A percentile compares a stretch with the other conserved stretches of the same genome.
Conservation (phyloP, 2,113 vertebrate genomes). For the Salvelinus fontinalis region DNA sequence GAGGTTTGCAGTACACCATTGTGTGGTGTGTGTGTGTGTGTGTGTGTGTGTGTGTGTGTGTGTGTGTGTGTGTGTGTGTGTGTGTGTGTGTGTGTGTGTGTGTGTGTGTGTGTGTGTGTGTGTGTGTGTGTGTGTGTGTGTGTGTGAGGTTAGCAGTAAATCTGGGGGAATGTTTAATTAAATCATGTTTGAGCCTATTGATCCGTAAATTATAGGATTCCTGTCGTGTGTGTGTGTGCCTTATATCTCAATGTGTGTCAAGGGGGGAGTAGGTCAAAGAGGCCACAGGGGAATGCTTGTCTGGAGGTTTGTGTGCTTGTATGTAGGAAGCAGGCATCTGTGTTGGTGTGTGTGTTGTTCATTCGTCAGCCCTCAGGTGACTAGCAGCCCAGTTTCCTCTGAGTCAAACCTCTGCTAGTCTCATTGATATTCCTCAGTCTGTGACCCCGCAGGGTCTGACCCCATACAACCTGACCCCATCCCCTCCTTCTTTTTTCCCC, state of each 20-base stretch:
- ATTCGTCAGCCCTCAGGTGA: constrained; percentile 36
- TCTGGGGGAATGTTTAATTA: constrained; percentile 41
- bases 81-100: background rate
- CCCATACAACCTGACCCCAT: constrained; percentile 3
- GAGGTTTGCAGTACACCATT: background rate
- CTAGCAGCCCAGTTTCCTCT: constrained; percentile 34
- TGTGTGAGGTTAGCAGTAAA: background rate
- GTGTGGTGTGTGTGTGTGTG: background rate
- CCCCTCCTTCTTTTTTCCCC: background rate
- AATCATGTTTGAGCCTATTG: constrained; percentile 39
- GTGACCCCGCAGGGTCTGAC: constrained; percentile 44
- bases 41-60: background rate
- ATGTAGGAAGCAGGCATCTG: constrained; percentile 10
- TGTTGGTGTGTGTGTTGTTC: constrained; percentile 9
- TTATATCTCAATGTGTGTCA: constrained; percentile 20
- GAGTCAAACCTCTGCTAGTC: constrained; percentile 24
- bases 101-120: constrained; percentile 8
- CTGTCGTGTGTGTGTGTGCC: constrained; percentile 29
- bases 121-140: background rate
- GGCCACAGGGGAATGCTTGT: constrained; percentile 11
- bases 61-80: background rate
- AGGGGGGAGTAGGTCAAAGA: background rate
- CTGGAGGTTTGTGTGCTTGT: constrained; percentile 4
- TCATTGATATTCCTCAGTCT: constrained; percentile 35
- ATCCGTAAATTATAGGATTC: constrained; percentile 38